phyloP scores from a whole-genome alignment of 1,140 invertebrate genomes.

The Rhopalosiphum padi region DNA sequence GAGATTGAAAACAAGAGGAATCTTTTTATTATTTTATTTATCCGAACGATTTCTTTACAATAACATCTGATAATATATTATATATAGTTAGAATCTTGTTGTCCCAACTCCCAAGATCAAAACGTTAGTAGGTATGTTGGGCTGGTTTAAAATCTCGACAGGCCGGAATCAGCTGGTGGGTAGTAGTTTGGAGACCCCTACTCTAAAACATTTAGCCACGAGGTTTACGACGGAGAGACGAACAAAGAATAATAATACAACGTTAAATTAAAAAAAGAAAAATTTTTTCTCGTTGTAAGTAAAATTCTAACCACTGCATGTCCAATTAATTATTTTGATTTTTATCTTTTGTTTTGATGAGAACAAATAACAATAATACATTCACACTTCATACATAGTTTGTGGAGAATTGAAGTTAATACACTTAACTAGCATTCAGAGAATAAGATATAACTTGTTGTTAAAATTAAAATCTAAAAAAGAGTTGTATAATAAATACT shows the following conservation, averaged over 20 bases:
- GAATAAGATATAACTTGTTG: not conserved
- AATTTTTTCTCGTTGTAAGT: not conserved
- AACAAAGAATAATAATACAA: not conserved
- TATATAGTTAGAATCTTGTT: not conserved
- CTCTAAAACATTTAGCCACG: not conserved
- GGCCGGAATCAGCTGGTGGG: not conserved
- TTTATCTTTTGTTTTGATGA: not conserved
- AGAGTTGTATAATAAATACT: not conserved
- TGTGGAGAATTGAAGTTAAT: not conserved
- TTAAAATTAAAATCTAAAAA: not conserved
- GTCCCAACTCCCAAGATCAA: not conserved
- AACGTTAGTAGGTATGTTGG: not conserved
- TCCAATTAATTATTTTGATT: not conserved
- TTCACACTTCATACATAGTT: not conserved
- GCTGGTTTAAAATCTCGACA: not conserved
- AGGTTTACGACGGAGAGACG: not conserved
- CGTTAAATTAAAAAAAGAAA: not conserved
- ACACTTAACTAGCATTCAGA: not conserved
- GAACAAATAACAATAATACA: not conserved
- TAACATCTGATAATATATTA: not conserved
- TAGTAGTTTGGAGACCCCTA: not conserved
- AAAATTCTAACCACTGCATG: not conserved
- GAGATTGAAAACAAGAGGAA: not conserved
- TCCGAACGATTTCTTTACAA: not conserved
- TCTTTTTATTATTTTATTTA: constrained; percentile 10